phyloP scores from a whole-genome alignment of 1,140 invertebrate species.

The Tetragnatha versicolor region DNA sequence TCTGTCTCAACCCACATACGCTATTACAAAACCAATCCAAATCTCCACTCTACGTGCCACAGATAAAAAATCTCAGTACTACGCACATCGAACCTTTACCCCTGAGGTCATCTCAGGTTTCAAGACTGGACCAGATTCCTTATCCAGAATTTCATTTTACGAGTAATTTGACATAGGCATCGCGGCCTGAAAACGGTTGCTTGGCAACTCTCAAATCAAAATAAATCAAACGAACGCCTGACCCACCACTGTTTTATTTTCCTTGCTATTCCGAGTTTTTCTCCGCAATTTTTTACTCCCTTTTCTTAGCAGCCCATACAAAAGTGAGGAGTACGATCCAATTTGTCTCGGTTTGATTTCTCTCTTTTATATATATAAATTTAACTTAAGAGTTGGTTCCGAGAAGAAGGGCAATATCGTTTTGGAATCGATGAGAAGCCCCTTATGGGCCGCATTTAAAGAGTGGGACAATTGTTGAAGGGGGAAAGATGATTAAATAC shows the following conservation, averaged over 20 bases:
- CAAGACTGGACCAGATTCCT: conserved; percentile 19
- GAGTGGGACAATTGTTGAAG: too few relatives aligned
- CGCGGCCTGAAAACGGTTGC: conserved; percentile 26
- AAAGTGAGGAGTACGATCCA: conserved; percentile 37
- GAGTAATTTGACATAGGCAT: conserved; percentile 44
- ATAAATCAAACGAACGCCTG: conserved; percentile 32
- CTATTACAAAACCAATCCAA: too few relatives aligned
- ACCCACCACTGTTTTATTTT: conserved; percentile 16
- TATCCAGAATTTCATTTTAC: conserved; percentile 36
- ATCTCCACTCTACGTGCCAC: too few relatives aligned
- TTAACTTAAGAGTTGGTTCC: conserved; percentile 22
- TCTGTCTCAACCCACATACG: too few relatives aligned
- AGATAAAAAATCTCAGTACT: too few relatives aligned
- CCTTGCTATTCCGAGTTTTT: conserved; percentile 8
- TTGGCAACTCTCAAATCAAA: conserved; percentile 45
- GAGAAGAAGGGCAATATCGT: conserved; percentile 20
- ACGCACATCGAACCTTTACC: too few relatives aligned
- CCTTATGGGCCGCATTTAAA: too few relatives aligned
- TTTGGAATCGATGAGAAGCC: conserved; percentile 24
- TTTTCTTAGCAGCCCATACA: conserved; percentile 12
- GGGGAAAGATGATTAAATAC: too few relatives aligned
- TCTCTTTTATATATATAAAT: conserved; percentile 35
- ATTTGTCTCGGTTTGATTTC: conserved; percentile 40
- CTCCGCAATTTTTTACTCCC: neutral
- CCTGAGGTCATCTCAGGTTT: conserved; percentile 13